A percentile compares a stretch with the other conserved stretches of the same genome.
Evolutionary conservation across 2,797 vertebrate genomes (phyloP).

Genomic region (Syngnathus rostellatus): DNA sequence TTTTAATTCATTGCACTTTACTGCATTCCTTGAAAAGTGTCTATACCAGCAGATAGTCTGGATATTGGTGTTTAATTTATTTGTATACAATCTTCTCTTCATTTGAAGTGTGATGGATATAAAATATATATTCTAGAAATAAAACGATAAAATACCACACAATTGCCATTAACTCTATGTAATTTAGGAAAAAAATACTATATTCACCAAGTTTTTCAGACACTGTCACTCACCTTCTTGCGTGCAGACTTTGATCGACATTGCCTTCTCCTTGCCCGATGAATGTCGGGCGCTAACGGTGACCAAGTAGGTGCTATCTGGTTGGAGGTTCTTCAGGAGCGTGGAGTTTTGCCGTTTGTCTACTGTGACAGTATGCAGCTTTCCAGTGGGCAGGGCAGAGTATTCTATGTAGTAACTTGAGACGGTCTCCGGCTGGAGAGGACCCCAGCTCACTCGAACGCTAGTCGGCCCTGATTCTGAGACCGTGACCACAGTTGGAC

Average conservation of each 20-base stretch:
- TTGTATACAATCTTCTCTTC: too few species aligned
- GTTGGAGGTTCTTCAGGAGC: conserved; percentile 73
- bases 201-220: background rate
- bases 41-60: too few species aligned
- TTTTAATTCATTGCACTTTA: too few species aligned
- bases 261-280: conserved; percentile 78
- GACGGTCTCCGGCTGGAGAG: conserved; percentile 63
- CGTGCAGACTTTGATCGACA: conserved; percentile 88
- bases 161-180: too few species aligned
- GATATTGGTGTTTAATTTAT: too few species aligned
- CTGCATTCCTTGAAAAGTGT: too few species aligned
- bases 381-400: conserved; percentile 73
- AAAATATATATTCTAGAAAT: too few species aligned
- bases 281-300: conserved; percentile 76
- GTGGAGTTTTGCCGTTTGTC: conserved; percentile 71
- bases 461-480: conserved; percentile 75
- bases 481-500: conserved; percentile 72
- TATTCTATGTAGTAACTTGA: conserved; percentile 76
- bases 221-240: conserved; percentile 68
- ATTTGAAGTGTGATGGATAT: too few species aligned
- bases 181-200: too few species aligned
- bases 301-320: conserved; percentile 84
- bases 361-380: conserved; percentile 61
- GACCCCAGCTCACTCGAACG: conserved; percentile 84
- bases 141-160: too few species aligned